phyloP scores from a whole-genome alignment of 2,113 vertebrate genomes.

The Anseranas semipalmata region DNA sequence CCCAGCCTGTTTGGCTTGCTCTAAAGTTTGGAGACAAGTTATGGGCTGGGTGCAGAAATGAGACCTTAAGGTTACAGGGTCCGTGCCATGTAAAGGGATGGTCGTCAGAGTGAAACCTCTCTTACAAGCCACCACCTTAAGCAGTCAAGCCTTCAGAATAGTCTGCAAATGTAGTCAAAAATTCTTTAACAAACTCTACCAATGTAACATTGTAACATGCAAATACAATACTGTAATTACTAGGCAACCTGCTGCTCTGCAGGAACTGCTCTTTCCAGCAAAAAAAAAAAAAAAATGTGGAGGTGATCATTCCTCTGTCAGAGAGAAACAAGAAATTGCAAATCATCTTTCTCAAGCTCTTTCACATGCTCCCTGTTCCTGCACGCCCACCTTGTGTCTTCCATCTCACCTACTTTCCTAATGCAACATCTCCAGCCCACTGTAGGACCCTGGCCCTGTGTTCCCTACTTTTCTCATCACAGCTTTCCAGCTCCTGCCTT shows the following conservation, averaged over 20 bases:
- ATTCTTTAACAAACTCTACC: not conserved
- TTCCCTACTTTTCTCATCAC: not conserved
- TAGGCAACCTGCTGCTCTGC: not conserved
- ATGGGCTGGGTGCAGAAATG: not conserved
- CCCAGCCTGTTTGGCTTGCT: not conserved
- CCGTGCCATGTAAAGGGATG: not conserved
- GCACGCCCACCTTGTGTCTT: not conserved
- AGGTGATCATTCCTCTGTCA: rapidly evolving
- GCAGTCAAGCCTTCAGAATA: not conserved
- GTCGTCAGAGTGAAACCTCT: not conserved
- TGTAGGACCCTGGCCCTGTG: not conserved
- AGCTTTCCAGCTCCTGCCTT: not conserved
- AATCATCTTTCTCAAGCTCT: not conserved
- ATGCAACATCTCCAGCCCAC: not conserved
- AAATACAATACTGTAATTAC: not conserved
- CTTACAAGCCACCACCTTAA: not conserved
- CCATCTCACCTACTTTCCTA: not conserved
- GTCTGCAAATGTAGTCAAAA: not conserved
- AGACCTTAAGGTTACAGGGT: not conserved
- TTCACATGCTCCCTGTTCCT: not conserved
- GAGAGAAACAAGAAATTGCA: not conserved
- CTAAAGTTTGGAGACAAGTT: not conserved
- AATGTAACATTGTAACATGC: not conserved
- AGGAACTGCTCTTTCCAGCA: not conserved
- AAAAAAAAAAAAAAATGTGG: rapidly evolving